Base-by-base conservation (phyloP, 1,140 invertebrate species). In the Homarus americanus region DNA sequence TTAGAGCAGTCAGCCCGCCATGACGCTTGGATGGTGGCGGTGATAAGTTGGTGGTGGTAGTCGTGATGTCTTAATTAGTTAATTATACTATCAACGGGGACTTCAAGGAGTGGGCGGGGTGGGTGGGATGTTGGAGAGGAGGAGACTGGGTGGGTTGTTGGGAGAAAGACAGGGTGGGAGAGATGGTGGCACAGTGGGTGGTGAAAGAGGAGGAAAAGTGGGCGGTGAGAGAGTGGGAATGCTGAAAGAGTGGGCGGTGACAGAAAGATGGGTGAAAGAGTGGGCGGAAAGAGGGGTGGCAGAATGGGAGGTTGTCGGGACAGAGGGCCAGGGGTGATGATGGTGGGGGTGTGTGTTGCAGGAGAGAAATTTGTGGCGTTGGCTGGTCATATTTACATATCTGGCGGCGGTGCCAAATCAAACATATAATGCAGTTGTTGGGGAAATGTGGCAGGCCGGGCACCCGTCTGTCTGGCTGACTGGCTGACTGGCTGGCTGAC, bases 41-140 rank as follows among this genome's bases (percentile, higher is more conserved):
- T 69, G 63, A 32, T 69, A 63, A 15, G 63, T 28, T 69, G 63
- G 63, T 69, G n/a, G 4, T 32, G 63, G n/a, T n/a, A n/a, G n/a
- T 2, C 10, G 63, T 69, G n/a, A 28, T 28, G 63, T 24, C 63
- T 32, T 69, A 69, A 69, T 69, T 4, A 69, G 63, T 69, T 69
- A 69, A 69, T 69, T 69, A 69, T 69, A 69, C 63, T 69, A 69
- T 69, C 63, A 49, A 32, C 63, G n/a, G 63, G 20, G 63, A 12
- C n/a, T 4, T 0, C 63, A 12, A 24, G 63, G 17, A 32, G 63
- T 69, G n/a, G n/a, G 28, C 28, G 63, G 63, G 44, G n/a, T n/a
- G n/a, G n/a, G n/a, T n/a, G n/a, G n/a, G n/a, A n/a, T n/a, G n/a
- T 58, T n/a, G n/a, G 63, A 24, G 28, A 24, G 28, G 7, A 28